Evolutionary conservation across 2,888 invertebrate species (phyloP), one percentile per base, ranked within the genome.

Genomic region (Caenorhabditis auriculariae): DNA sequence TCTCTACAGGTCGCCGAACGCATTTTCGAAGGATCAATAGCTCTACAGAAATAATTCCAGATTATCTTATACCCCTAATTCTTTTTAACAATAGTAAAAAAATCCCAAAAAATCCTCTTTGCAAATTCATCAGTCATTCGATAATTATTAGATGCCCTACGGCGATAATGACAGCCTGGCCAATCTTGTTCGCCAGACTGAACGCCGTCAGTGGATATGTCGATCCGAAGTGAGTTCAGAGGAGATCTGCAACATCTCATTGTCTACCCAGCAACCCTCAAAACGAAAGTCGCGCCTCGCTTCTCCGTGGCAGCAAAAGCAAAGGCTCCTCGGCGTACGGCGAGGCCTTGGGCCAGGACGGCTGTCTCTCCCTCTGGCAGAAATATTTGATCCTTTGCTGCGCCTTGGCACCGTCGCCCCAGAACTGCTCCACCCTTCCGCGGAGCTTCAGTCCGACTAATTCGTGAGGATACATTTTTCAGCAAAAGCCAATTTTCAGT

Each of bases 261-360:
- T 42, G 12, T 21, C 4, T 4, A 2, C 12, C 17, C 66, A 80
- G 78, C 83, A 93, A 93, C 19, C 94, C 94, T 15, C 91, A 93
- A 26, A 94, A 90, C 82, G 96, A 98, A 82, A 94, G 93, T 81
- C 88, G 96, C 70, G 94, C 95, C 0, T 95, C 95, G 0, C 86
- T 98, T 24, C 84, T 98, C 60, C 87, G 96, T 55, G 89, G 91
- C 70, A 83, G 82, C 66, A 81, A 80, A 60, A 75, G 74, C 61
- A 81, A 81, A 54, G 68, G 63, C 50, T 69, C 67, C 9, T 69
- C 74, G n/a, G 52, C 78, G 19, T 76, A 75, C 48, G 69, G 66
- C 4, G 69, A 69, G 32, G 63, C 56, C 15, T n/a, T n/a, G n/a
- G 75, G 69, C n/a, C 76, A 81, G 28, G 95, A 95, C 82, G 88